Evolutionary conservation across 2,888 invertebrate genomes (phyloP).

Genomic region (Bombylius major): DNA sequence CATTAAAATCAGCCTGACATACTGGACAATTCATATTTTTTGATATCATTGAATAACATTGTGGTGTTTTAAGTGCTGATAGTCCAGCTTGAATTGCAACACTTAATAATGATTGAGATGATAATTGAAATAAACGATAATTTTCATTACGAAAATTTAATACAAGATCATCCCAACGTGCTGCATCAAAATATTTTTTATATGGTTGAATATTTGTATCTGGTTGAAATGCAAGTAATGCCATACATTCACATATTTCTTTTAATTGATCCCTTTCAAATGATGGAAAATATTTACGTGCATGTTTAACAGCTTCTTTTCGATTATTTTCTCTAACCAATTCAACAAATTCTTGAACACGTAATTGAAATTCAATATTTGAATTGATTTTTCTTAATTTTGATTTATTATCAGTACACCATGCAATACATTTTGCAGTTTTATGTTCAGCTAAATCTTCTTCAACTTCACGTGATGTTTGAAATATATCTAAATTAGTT

Average conservation of each 20-base stretch:
- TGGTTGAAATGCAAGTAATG: conserved; percentile 82
- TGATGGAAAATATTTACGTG: conserved; percentile 79
- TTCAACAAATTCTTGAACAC: conserved; percentile 81
- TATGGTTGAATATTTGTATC: conserved; percentile 63
- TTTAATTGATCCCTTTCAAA: conserved; percentile 77
- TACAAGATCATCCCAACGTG: conserved; percentile 73
- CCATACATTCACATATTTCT: conserved; percentile 91
- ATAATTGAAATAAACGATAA: conserved; percentile 86
- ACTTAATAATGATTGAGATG: conserved; percentile 80
- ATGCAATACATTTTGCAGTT: conserved; percentile 77
- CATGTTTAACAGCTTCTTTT: conserved; percentile 88
- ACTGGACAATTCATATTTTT: conserved; percentile 84
- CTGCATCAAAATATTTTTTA: conserved; percentile 49
- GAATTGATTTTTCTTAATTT: conserved; percentile 89
- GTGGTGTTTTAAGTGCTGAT: conserved; percentile 89
- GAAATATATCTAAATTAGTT: conserved; percentile 85
- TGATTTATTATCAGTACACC: conserved; percentile 95
- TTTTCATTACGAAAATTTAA: conserved; percentile 89
- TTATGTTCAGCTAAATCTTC: conserved; percentile 68
- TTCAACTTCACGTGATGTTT: conserved; percentile 74
- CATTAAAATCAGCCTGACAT: conserved; percentile 76
- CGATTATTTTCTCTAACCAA: conserved; percentile 74
- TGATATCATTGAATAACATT: conserved; percentile 59
- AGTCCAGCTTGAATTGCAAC: conserved; percentile 87
- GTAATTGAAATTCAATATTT: conserved; percentile 86